Conservation (phyloP, 2,113 vertebrate species). For the Pimephales promelas region DNA sequence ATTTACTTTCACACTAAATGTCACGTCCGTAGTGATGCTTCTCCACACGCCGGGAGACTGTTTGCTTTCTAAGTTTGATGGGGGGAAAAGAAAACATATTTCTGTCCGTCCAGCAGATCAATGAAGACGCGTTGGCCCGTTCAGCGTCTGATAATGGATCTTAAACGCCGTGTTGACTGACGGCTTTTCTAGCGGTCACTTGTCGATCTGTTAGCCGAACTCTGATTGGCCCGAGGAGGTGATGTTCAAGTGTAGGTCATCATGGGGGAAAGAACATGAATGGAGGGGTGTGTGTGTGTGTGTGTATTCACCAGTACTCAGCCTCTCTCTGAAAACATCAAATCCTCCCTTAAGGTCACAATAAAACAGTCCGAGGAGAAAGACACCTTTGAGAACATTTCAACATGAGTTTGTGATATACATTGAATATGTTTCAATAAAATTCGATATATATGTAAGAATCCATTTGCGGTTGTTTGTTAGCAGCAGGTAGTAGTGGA, state of each 20-base stretch:
- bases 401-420: not conserved
- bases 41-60: slow-evolving; percentile 77
- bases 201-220: slow-evolving; percentile 86
- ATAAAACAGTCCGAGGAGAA: not conserved
- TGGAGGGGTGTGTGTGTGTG: not conserved
- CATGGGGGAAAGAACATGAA: not conserved
- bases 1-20: slow-evolving; percentile 91
- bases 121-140: slow-evolving; percentile 96
- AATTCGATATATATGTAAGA: too few relatives aligned
- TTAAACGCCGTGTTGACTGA: slow-evolving; percentile 92
- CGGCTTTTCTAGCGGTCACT: slow-evolving; percentile 86
- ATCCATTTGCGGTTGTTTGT: too few relatives aligned
- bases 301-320: not conserved
- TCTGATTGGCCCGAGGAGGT: slow-evolving; percentile 67
- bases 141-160: slow-evolving; percentile 92
- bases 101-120: slow-evolving; percentile 91
- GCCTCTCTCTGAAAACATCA: not conserved
- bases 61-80: slow-evolving; percentile 91
- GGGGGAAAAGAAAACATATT: slow-evolving; percentile 88
- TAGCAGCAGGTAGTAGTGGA: too few relatives aligned
- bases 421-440: too few relatives aligned
- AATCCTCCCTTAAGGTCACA: not conserved
- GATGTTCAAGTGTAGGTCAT: slow-evolving; percentile 72
- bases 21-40: slow-evolving; percentile 75
- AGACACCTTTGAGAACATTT: not conserved